Conservation (phyloP, 2,888 invertebrate species). For the Odontothrips loti region DNA sequence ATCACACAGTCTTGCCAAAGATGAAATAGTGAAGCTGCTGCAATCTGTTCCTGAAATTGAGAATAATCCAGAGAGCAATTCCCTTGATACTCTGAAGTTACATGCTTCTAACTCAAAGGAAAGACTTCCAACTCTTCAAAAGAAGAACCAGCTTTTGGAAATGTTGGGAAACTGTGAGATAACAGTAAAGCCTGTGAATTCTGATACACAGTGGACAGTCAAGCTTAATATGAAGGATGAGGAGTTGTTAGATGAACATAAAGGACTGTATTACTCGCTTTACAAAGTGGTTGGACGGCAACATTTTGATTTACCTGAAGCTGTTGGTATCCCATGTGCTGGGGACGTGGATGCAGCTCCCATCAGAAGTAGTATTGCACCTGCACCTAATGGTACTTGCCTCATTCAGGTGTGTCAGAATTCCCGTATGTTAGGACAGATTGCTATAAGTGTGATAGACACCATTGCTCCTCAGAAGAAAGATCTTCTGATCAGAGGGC, state of each 20-base stretch:
- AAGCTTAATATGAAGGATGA: not conserved
- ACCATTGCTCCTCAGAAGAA: not conserved
- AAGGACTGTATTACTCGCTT: not conserved
- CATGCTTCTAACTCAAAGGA: not conserved
- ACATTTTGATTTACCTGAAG: not conserved
- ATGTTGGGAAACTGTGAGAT: not conserved
- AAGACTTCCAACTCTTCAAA: not conserved
- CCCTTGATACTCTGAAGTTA: not conserved
- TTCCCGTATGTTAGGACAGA: not conserved
- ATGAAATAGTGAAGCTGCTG: not conserved
- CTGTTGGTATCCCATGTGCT: not conserved
- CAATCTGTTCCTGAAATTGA: not conserved
- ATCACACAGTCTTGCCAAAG: not conserved
- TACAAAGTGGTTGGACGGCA: not conserved
- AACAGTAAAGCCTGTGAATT: not conserved
- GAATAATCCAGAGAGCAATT: not conserved
- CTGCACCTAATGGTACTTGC: conserved; percentile 11
- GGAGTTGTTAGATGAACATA: not conserved
- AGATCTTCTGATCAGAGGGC: not conserved
- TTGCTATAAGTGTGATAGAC: not conserved
- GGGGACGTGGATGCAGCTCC: not conserved
- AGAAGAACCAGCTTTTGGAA: not conserved
- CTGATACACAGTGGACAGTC: not conserved
- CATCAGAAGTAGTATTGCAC: not conserved
- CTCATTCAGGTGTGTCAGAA: not conserved